Evolutionary conservation across 1,140 invertebrate genomes (phyloP).

Genomic region (Elymnias hypermnestra): DNA sequence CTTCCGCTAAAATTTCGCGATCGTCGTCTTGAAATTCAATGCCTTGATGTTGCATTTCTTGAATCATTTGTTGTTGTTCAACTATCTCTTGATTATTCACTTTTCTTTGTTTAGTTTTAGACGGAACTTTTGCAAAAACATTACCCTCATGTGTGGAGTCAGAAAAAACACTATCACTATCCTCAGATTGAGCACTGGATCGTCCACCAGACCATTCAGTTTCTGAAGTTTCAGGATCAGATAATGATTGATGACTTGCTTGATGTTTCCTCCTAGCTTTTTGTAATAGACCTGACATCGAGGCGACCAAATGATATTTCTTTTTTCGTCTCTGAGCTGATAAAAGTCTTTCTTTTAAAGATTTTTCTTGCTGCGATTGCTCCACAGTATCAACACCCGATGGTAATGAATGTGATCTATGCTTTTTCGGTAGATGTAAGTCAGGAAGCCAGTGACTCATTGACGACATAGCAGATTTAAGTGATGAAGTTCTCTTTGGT

Average conservation of each 20-base stretch:
- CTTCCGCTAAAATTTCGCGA: conserved; percentile 49
- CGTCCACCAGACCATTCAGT: conserved; percentile 83
- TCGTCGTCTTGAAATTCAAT: conserved; percentile 47
- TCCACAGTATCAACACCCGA: conserved; percentile 79
- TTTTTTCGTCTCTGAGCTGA: conserved; percentile 81
- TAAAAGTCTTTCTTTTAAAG: conserved; percentile 63
- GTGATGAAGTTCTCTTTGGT: conserved; percentile 82
- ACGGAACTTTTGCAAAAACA: conserved; percentile 80
- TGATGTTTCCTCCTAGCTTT: conserved; percentile 84
- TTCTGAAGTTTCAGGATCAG: conserved; percentile 87
- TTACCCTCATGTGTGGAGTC: conserved; percentile 78
- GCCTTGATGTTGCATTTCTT: conserved; percentile 70
- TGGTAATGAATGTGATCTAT: conserved; percentile 88
- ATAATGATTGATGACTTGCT: conserved; percentile 79
- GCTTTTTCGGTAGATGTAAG: conserved; percentile 85
- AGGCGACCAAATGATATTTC: conserved; percentile 86
- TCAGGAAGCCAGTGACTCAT: conserved; percentile 89
- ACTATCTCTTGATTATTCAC: conserved; percentile 69
- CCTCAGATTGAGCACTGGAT: conserved; percentile 82
- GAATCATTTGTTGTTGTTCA: conserved; percentile 70
- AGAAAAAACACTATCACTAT: conserved; percentile 83
- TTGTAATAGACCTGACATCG: conserved; percentile 86
- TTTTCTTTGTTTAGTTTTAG: conserved; percentile 75
- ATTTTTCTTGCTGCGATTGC: conserved; percentile 65
- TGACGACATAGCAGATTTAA: conserved; percentile 88